Conservation (phyloP, 2,888 invertebrate species). For the Plusia festucae region DNA sequence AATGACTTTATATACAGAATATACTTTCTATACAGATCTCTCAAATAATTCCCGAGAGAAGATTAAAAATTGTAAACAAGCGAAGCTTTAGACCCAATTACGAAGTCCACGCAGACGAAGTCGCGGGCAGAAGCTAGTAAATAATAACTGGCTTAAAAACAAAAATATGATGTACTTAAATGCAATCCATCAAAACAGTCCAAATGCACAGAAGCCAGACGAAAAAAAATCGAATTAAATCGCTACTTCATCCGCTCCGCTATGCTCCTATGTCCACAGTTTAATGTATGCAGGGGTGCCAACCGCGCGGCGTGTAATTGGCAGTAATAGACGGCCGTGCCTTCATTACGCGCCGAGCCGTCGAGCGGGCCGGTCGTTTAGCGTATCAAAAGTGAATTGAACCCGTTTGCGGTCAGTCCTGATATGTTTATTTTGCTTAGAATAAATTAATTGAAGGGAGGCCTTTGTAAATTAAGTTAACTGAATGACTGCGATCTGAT, state of each 20-base stretch:
- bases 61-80: too few species aligned
- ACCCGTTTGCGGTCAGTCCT: conserved; percentile 45
- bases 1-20: too few species aligned
- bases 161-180: too few species aligned
- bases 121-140: too few species aligned
- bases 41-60: too few species aligned
- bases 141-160: too few species aligned
- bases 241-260: conserved; percentile 57
- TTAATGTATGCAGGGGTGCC: conserved; percentile 76
- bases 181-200: too few species aligned
- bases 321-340: conserved; percentile 67
- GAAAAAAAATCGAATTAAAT: background rate
- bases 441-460: conserved; percentile 56
- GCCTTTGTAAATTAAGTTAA: conserved; percentile 52
- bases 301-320: conserved; percentile 71
- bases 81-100: too few species aligned
- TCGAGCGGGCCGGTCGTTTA: conserved; percentile 55
- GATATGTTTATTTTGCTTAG: conserved; percentile 58
- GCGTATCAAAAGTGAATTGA: conserved; percentile 64
- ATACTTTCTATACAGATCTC: too few species aligned
- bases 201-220: too few species aligned
- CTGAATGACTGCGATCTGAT: conserved; percentile 39
- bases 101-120: too few species aligned
- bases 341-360: conserved; percentile 64
- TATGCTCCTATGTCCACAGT: conserved; percentile 40